Evolutionary conservation across 2,888 invertebrate genomes (phyloP).

Genomic region (Panopea generosa): DNA sequence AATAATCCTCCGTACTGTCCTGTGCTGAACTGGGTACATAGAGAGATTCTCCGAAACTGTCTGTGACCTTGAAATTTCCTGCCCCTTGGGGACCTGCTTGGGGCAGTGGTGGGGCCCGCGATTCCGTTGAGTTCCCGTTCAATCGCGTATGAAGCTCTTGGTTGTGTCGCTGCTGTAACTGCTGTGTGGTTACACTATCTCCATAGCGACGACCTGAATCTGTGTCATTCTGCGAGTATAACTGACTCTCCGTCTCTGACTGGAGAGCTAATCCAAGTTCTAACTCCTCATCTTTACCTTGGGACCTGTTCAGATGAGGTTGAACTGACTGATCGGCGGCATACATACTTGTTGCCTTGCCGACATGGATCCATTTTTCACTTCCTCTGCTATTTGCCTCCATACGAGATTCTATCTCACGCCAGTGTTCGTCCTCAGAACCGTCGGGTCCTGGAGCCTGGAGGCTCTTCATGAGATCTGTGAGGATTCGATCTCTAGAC

Average conservation of each 20-base stretch:
- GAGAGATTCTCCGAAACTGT: conserved; percentile 61
- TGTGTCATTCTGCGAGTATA: conserved; percentile 79
- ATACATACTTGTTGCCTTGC: conserved; percentile 71
- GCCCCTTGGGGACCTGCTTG: conserved; percentile 48
- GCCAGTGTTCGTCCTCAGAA: conserved; percentile 77
- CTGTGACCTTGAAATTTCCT: conserved; percentile 34
- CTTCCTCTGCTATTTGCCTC: conserved; percentile 59
- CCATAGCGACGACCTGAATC: conserved; percentile 70
- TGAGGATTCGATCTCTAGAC: conserved; percentile 57
- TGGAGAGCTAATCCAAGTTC: conserved; percentile 74
- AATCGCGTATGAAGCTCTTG: conserved; percentile 15
- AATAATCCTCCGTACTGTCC: conserved; percentile 46
- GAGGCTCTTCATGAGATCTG: conserved; percentile 65
- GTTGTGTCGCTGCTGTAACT: conserved; percentile 41
- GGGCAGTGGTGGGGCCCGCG: conserved; percentile 58
- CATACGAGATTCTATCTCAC: conserved; percentile 72
- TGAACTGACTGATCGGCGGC: conserved; percentile 42
- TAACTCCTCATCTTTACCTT: conserved; percentile 72
- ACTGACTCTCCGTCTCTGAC: conserved; percentile 77
- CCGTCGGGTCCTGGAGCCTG: conserved; percentile 54
- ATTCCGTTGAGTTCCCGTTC: conserved; percentile 21
- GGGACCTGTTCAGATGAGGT: conserved; percentile 53
- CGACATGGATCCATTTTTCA: conserved; percentile 72
- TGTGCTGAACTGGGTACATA: conserved; percentile 34
- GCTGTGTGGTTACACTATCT: conserved; percentile 50